These are phyloP conservation scores for Oophaga sylvatica DNA, from an alignment of 2,797 vertebrate genomes.

Conservation along the genomic window DNA sequence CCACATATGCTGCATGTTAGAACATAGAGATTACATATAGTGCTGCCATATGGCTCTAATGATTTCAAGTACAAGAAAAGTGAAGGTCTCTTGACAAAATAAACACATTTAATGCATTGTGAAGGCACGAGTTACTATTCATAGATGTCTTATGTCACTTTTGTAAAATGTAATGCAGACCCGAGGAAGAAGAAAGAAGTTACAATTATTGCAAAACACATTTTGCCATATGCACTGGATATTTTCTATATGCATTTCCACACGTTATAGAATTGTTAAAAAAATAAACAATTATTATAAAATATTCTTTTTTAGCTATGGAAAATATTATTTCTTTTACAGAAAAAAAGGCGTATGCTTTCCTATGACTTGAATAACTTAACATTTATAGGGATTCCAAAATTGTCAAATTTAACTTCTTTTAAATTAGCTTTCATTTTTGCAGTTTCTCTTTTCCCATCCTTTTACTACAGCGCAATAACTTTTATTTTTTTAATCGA, in stretches of 20 bases:
- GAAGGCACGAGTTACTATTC: slow-evolving; percentile 28
- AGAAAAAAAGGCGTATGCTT: background rate
- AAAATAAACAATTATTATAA: background rate
- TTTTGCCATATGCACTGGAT: background rate
- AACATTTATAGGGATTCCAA: no score
- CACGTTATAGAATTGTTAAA: no score
- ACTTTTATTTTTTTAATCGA: no score
- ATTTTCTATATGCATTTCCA: background rate
- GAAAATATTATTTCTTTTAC: background rate
- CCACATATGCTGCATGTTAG: slow-evolving; percentile 20
- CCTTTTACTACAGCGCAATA: no score
- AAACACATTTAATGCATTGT: slow-evolving; percentile 54
- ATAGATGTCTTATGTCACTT: slow-evolving; percentile 42
- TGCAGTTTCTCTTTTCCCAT: no score
- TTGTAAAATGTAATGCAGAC: slow-evolving; percentile 33
- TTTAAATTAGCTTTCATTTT: no score
- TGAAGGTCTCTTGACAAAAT: slow-evolving; percentile 52
- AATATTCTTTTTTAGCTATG: background rate
- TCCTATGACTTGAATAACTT: no score
- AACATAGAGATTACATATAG: slow-evolving; percentile 29
- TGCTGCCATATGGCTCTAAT: slow-evolving; percentile 55
- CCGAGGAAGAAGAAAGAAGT: background rate
- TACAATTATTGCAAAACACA: slow-evolving; percentile 7
- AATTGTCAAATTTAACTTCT: no score
- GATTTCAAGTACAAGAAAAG: slow-evolving; percentile 48